Percentiles rank a stretch among this genome's conserved stretches.
Conservation (phyloP, 2,797 vertebrate genomes). For the Falco berigora region DNA sequence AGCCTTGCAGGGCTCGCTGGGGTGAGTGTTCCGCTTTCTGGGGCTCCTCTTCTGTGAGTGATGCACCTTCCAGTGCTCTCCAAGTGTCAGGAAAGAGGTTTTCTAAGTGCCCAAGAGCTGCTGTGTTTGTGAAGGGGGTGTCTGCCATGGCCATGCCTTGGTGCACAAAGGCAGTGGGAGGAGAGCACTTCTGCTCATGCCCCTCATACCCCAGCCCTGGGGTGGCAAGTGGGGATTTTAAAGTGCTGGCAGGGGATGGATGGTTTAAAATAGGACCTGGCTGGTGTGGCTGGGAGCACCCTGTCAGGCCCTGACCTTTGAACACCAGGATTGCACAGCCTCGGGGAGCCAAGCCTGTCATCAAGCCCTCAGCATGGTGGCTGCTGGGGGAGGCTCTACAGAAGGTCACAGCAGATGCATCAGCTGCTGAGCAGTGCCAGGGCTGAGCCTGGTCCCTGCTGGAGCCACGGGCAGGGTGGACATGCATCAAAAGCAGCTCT, state of each 20-base stretch:
- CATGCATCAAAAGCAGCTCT: not conserved
- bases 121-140: not conserved
- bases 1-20: not conserved
- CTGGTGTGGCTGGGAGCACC: not conserved
- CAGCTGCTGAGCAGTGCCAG: not conserved
- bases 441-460: not conserved
- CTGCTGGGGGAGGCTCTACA: not conserved
- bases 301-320: not conserved
- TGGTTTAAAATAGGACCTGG: not conserved
- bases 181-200: not conserved
- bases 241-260: not conserved
- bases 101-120: not conserved
- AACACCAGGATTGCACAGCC: rapidly evolving
- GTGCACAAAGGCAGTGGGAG: not conserved
- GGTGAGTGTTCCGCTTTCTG: not conserved
- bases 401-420: not conserved
- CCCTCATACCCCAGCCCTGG: not conserved
- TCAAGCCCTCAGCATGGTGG: rapidly evolving
- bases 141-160: rapidly evolving
- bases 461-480: not conserved
- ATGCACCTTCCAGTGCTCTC: not conserved
- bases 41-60: not conserved
- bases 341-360: not conserved
- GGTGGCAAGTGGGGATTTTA: not conserved
- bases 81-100: not conserved